Evolutionary conservation across 1,140 invertebrate species (phyloP).

Genomic region (Sinonovacula constricta): DNA sequence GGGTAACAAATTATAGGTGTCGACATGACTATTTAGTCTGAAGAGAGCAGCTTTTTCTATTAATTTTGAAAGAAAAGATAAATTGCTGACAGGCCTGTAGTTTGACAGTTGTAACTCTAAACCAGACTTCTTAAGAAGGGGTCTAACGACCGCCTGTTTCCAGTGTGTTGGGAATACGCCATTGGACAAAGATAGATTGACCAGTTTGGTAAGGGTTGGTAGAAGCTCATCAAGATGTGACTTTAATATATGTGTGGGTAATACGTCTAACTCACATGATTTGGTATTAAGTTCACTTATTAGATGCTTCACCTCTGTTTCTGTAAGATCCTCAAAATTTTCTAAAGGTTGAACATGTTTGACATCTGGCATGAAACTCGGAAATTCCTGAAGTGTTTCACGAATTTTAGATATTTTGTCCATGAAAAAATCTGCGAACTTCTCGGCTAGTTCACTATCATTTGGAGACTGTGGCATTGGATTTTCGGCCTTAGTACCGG

Average conservation of each 20-base stretch:
- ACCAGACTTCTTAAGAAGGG: slow-evolving; percentile 17
- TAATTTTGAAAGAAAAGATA: slow-evolving; percentile 26
- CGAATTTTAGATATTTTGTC: slow-evolving; percentile 26
- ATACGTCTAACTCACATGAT: slow-evolving; percentile 13
- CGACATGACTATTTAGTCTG: slow-evolving; percentile 12
- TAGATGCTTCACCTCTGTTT: slow-evolving; percentile 1
- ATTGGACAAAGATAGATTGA: slow-evolving; percentile 14
- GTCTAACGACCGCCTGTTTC: slow-evolving; percentile 32
- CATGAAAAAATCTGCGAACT: slow-evolving; percentile 52
- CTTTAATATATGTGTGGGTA: slow-evolving; percentile 46
- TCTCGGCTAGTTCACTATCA: slow-evolving; percentile 7
- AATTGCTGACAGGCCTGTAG: slow-evolving; percentile 20
- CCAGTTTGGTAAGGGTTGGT: slow-evolving; percentile 10
- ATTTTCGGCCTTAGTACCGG: slow-evolving; percentile 33
- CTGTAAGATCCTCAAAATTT: background rate
- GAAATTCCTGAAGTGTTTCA: background rate
- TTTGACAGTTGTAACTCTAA: slow-evolving; percentile 11
- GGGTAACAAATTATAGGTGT: background rate
- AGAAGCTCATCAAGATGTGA: slow-evolving; percentile 26
- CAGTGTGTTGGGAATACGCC: slow-evolving; percentile 12
- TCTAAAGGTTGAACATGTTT: slow-evolving; percentile 4
- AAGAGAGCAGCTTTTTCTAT: slow-evolving; percentile 12
- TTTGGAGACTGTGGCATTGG: background rate
- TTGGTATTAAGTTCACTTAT: slow-evolving; percentile 2
- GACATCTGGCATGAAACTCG: background rate